Base-by-base conservation (phyloP, 2,113 vertebrate species). In the Hyla sarda region DNA sequence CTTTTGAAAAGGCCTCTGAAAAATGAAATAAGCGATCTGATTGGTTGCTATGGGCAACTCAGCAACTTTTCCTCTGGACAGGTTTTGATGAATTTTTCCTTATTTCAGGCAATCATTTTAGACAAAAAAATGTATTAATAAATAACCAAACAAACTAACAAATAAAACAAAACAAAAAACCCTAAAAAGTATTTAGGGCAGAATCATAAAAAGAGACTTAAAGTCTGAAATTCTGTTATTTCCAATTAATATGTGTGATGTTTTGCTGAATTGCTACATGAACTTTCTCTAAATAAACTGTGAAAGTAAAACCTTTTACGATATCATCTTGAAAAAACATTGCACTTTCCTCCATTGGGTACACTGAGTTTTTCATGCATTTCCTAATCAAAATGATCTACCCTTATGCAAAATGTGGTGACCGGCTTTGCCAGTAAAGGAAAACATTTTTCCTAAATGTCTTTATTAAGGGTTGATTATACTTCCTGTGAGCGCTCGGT, bases 261-360 rank as follows among this genome's bases (percentile, higher is more conserved):
- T 74, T 83, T 56, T 83, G 50, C 52, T 58, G 48, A 34, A 52
- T 19, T 41, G 69, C 82, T 73, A 37, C 82, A 83, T 52, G n/a
- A 74, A 28, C 82, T 45, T 72, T 73, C 17, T 28, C 48, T 41
- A 83, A 56, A 73, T 74, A 83, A 83, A 83, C 82, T 47, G 3
- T 60, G 50, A 16, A 83, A 73, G 69, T 45, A 9, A 56, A 74
- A 74, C 50, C 11, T n/a, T 60, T 58, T 60, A 45, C 54, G 82
- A 83, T 83, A 83, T 58, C 50, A 83, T 83, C 82, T 83, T 45
- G 67, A 83, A 83, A 83, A 52, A 69, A 83, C 82, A 83, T 23
- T 56, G 69, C 71, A 21, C 69, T 73, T 73, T 83, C 82, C 82
- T 83, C 82, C 69, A 58, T 54, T 74, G 82, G 82, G 82, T 58